phyloP scores from a whole-genome alignment of 2,797 vertebrate species.

The Anguilla anguilla region DNA sequence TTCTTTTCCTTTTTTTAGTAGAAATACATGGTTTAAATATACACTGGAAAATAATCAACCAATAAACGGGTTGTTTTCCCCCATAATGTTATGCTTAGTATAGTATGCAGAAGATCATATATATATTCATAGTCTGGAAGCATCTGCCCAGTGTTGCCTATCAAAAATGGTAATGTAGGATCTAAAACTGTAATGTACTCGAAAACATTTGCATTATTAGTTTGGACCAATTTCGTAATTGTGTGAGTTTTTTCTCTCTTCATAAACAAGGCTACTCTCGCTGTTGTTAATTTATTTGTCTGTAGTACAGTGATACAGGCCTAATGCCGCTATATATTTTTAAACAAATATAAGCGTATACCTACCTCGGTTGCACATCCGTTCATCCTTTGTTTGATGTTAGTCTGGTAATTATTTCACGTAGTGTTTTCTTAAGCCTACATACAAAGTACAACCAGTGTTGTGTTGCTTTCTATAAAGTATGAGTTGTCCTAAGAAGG shows the following conservation, averaged over 20 bases:
- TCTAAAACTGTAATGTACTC: neutral
- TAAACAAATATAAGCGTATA: neutral
- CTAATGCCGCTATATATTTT: neutral
- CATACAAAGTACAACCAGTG: neutral
- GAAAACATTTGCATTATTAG: neutral
- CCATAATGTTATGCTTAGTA: neutral
- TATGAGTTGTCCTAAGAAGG: neutral
- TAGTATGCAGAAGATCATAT: neutral
- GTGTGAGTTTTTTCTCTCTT: neutral
- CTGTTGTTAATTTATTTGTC: neutral
- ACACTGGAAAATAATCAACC: neutral
- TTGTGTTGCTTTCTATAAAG: neutral
- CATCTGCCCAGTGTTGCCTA: neutral
- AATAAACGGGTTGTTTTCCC: neutral
- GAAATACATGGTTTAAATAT: neutral
- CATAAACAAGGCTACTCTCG: neutral
- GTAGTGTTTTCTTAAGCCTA: neutral
- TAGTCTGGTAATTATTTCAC: neutral
- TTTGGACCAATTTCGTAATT: neutral
- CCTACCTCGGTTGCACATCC: neutral
- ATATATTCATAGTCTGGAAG: neutral
- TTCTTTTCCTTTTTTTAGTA: neutral
- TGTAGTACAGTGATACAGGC: neutral
- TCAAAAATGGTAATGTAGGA: neutral
- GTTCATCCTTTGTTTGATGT: slow-evolving; percentile 12